Percentiles rank a stretch among this genome's conserved stretches.
Evolutionary conservation across 2,888 invertebrate species (phyloP).

Genomic region (Heliconius ismenius): DNA sequence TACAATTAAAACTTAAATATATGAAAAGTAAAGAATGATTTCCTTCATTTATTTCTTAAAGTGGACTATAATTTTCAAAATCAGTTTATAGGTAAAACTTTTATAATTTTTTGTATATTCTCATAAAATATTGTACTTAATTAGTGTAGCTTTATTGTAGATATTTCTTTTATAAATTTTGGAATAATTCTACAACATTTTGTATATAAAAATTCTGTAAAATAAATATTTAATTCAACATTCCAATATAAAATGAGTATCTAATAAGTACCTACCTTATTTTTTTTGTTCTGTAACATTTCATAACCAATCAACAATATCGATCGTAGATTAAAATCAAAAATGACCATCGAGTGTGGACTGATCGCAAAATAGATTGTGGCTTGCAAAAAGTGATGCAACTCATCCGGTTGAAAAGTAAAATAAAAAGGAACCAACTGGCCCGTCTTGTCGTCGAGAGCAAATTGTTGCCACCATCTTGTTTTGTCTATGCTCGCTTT

Average conservation of each 20-base stretch:
- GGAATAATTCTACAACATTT: background rate
- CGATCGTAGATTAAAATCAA: slow-evolving; percentile 71
- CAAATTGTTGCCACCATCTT: slow-evolving; percentile 59
- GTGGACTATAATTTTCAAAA: background rate
- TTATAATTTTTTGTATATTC: too few relatives aligned
- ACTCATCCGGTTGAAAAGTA: slow-evolving; percentile 58
- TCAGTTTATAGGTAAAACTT: background rate
- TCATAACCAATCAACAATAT: slow-evolving; percentile 55
- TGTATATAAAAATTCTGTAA: too few relatives aligned
- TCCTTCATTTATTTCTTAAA: background rate
- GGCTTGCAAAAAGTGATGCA: slow-evolving; percentile 71
- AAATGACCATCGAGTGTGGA: slow-evolving; percentile 68
- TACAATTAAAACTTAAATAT: background rate
- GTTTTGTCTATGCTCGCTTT: slow-evolving; percentile 58
- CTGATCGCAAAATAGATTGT: slow-evolving; percentile 59
- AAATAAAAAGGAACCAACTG: slow-evolving; percentile 56
- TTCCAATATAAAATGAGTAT: too few relatives aligned
- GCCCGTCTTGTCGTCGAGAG: slow-evolving; percentile 50
- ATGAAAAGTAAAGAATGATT: background rate
- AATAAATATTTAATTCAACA: too few relatives aligned
- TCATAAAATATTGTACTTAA: too few relatives aligned
- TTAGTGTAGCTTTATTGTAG: background rate
- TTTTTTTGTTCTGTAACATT: slow-evolving; percentile 17
- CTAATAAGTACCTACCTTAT: too few relatives aligned
- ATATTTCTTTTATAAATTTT: background rate